Base-by-base conservation (phyloP, 2,113 vertebrate species). In the Leucopsar rothschildi region DNA sequence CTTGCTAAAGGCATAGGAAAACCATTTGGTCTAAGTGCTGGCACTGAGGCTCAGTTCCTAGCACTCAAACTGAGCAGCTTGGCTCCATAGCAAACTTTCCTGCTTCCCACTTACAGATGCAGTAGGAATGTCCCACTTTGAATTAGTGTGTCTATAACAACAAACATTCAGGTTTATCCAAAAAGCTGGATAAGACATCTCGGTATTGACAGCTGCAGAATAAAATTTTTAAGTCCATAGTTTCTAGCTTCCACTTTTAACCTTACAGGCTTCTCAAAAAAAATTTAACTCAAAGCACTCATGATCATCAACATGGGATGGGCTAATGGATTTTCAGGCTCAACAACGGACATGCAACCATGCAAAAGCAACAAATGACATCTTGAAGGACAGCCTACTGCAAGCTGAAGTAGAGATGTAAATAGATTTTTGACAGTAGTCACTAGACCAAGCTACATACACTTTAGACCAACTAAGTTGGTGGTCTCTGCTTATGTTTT, bases 311-410 rank as follows among this genome's bases (percentile, higher is more conserved):
- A 21, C 9, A 22, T 15, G 9, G 11, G 37, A 80, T 18, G 21
- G 21, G 35, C 23, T 86, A 23, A 45, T 6, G 10, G 14, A 42
- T 13, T 47, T 75, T 20, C 28, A n/a, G 15, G 20, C 25, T 64
- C 53, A 82, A 64, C 39, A 59, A 11, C 8, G 3, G 63, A 42
- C 24, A 82, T 0, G 0, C 2, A 68, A 23, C 27, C 68, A 73
- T 19, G 47, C 12, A 52, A 16, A 52, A 78, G 21, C 31, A 72
- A 35, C 2, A 7, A 10, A 23, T 60, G 15, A 82, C 39, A 50
- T 23, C 20, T 10, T 79, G 33, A 76, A 49, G 23, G 39, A 72
- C 18, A 85, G 15, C 5, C 44, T 53, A 55, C 3, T 64, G 49
- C 44, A 92, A 80, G 44, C 9, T 33, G 37, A 42, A 6, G 21